These are phyloP conservation scores for Tenebrosternarchus preto DNA, from an alignment of 2,113 vertebrate genomes.

Conservation along the genomic window DNA sequence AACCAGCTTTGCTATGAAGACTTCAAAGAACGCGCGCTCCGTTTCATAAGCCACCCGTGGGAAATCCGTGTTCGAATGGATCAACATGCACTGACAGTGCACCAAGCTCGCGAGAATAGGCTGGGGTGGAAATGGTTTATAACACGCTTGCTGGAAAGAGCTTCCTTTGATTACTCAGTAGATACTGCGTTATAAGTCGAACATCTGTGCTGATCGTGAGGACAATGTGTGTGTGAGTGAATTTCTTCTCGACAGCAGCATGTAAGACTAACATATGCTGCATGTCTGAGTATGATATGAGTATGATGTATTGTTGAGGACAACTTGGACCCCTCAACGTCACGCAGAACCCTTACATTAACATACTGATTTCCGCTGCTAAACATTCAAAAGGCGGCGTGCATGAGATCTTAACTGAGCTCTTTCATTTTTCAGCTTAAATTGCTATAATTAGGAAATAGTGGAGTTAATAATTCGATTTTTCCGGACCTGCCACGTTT, in stretches of 20 bases:
- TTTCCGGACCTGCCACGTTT: constrained; percentile 27
- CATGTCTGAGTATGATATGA: not conserved
- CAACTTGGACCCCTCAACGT: not conserved
- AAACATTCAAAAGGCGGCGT: not conserved
- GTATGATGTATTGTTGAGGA: constrained; percentile 21
- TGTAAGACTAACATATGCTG: constrained; percentile 7
- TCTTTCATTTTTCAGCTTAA: not conserved
- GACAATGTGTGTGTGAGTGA: constrained; percentile 24
- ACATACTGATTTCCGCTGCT: not conserved
- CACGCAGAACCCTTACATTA: not conserved
- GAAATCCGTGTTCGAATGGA: constrained; percentile 47
- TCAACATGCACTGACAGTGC: constrained; percentile 21
- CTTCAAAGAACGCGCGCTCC: constrained; percentile 47
- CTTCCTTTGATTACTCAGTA: constrained; percentile 54
- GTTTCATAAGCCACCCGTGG: constrained; percentile 53
- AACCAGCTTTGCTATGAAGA: constrained; percentile 43
- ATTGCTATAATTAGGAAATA: not conserved
- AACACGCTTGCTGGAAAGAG: constrained; percentile 42
- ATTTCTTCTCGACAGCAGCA: constrained; percentile 17
- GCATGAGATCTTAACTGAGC: not conserved
- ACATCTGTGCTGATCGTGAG: constrained; percentile 33
- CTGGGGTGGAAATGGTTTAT: constrained; percentile 42
- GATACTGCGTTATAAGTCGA: constrained; percentile 34
- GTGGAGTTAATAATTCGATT: not conserved
- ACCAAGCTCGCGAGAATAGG: not conserved